phyloP scores from a whole-genome alignment of 2,113 vertebrate species.

The Grammomys surdaster region DNA sequence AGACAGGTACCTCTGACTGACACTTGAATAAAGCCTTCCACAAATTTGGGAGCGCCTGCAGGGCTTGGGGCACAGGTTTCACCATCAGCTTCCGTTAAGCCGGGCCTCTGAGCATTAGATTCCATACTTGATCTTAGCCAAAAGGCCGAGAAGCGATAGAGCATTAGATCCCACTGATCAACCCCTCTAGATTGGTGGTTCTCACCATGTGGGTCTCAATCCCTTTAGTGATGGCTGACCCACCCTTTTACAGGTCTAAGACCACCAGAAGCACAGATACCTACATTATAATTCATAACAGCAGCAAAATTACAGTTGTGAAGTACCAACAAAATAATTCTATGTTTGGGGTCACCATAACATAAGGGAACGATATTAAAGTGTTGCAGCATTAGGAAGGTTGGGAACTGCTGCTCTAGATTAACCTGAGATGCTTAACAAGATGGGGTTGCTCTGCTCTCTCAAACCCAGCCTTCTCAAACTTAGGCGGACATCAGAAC shows the following conservation, averaged over 20 bases:
- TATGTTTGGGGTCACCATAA: background rate
- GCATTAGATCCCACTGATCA: background rate
- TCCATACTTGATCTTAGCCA: too few species aligned
- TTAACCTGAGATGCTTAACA: background rate
- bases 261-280: background rate
- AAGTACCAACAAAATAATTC: background rate
- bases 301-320: background rate
- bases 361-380: background rate
- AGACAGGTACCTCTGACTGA: background rate
- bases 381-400: background rate
- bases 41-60: accelerated
- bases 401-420: too few species aligned
- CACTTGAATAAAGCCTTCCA: background rate
- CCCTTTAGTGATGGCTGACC: background rate
- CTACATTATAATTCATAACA: background rate
- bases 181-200: background rate
- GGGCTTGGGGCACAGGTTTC: background rate
- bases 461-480: background rate
- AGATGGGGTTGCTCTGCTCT: background rate
- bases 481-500: background rate
- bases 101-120: background rate
- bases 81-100: background rate
- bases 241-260: background rate
- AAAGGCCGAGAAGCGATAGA: too few species aligned
- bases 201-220: background rate